Conservation (phyloP, 2,888 invertebrate species). For the Archips xylosteana region DNA sequence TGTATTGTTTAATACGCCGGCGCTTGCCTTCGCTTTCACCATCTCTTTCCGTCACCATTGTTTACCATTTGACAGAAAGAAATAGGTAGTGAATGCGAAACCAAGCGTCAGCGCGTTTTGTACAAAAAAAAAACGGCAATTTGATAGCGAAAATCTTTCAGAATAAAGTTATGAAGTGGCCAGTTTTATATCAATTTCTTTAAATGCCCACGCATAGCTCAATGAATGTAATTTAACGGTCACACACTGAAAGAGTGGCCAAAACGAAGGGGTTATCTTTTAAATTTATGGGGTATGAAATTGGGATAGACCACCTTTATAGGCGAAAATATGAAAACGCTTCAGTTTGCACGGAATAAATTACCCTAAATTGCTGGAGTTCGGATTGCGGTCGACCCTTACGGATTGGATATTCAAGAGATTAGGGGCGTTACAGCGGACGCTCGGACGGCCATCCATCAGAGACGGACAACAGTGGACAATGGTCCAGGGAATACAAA, state of each 20-base stretch:
- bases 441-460: slow-evolving; percentile 53
- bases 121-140: too few relatives aligned
- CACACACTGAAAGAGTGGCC: slow-evolving; percentile 59
- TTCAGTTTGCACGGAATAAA: slow-evolving; percentile 60
- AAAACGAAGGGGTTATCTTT: slow-evolving; percentile 65
- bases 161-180: background rate
- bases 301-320: slow-evolving; percentile 57
- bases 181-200: slow-evolving; percentile 52
- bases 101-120: too few relatives aligned
- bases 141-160: too few relatives aligned
- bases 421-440: slow-evolving; percentile 55
- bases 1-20: too few relatives aligned
- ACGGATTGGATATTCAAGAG: slow-evolving; percentile 55
- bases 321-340: slow-evolving; percentile 62
- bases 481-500: slow-evolving; percentile 31
- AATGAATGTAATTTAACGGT: slow-evolving; percentile 56
- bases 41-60: too few relatives aligned
- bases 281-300: slow-evolving; percentile 69
- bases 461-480: slow-evolving; percentile 42
- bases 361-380: slow-evolving; percentile 62
- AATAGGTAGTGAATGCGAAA: too few relatives aligned
- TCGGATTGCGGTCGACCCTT: slow-evolving; percentile 64
- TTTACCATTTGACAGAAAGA: too few relatives aligned
- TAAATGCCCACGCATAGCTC: slow-evolving; percentile 51
- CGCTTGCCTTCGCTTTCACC: too few relatives aligned